Base-by-base conservation (phyloP, 1,140 invertebrate species). In the Drosophila bipectinata region DNA sequence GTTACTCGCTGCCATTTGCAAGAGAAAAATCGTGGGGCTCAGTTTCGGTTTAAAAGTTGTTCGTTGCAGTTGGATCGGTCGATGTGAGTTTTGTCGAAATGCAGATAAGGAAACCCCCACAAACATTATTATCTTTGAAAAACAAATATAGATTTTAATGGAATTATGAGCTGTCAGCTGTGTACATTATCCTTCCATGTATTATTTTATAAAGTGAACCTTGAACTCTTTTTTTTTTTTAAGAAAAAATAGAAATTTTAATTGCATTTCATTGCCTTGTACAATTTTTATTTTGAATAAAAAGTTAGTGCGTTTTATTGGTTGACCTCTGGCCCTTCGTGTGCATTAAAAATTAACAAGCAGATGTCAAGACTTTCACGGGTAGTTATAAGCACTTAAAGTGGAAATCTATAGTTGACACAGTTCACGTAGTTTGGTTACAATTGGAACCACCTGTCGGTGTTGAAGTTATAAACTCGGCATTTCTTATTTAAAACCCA, bases 1-100 rank as follows among this genome's bases (percentile, higher is more conserved):
- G 21, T 76, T 37, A 34, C 44, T 8, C 57, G 51, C 72, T 62
- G 64, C 52, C 54, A 72, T 88, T 88, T 79, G 78, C 63, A 88
- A 88, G 82, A 82, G 83, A 64, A 72, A 77, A 78, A 45, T 59
- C 53, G 53, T 55, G 53, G 39, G 60, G 63, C 51, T 85, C 75
- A 85, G 82, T 85, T 85, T 75, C 53, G 71, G 61, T 85, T 85
- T 62, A 15, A 67, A 59, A 54, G 69, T 59, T 72, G 83, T 18
- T 18, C 74, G 52, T 44, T 85, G 82, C 82, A 85, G 82, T 87
- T 63, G 61, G 18, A 57, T 64, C 32, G 44, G 41, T 69, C 1
- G 24, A 56, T 24, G 66, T 69, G 51, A 69, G 66, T 12, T 37
- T 37, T 37, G 34, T 37, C 34, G 12, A 12, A 37, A 37, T 68